Conservation (phyloP, 2,113 vertebrate species). For the Atrichornis clamosus region DNA sequence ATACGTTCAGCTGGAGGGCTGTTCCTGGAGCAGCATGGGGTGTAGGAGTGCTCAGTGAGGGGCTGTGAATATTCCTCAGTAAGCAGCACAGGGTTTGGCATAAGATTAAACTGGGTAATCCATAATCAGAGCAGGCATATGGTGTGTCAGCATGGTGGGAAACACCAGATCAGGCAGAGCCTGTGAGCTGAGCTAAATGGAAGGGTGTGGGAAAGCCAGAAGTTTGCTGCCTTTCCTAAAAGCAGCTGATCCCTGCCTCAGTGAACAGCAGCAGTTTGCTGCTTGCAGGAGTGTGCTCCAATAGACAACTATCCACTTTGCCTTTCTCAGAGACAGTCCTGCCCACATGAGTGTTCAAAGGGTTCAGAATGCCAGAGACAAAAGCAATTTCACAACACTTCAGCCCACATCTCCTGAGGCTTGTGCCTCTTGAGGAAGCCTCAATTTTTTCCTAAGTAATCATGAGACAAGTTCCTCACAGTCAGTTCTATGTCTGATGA, state of each 20-base stretch:
- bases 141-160: background rate
- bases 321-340: background rate
- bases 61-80: background rate
- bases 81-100: background rate
- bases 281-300: background rate
- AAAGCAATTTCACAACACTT: background rate
- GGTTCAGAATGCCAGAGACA: background rate
- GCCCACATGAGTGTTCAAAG: background rate
- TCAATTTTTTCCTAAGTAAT: background rate
- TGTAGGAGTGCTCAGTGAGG: background rate
- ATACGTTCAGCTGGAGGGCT: background rate
- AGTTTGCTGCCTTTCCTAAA: background rate
- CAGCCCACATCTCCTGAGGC: background rate
- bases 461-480: background rate
- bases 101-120: background rate
- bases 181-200: background rate
- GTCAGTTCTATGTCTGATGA: background rate
- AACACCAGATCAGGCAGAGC: background rate
- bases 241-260: background rate
- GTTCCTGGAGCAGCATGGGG: background rate
- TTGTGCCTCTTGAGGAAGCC: background rate
- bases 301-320: background rate
- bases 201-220: background rate
- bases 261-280: background rate
- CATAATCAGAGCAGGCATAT: background rate